Conservation (phyloP, 1,140 invertebrate genomes). For the Brachystomella parvula region DNA sequence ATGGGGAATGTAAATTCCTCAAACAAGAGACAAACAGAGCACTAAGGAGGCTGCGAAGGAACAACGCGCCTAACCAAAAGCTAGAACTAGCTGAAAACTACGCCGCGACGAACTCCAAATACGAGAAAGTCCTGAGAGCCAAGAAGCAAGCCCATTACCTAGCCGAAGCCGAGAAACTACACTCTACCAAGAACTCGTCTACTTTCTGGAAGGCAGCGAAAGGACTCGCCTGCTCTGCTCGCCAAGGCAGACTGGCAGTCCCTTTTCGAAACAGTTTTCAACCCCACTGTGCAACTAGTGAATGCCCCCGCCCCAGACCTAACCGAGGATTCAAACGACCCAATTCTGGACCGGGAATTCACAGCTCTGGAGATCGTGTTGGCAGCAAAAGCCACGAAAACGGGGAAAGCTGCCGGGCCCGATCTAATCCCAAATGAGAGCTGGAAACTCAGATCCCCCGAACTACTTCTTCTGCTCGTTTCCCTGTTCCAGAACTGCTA, state of each 20-base stretch:
- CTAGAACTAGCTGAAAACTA: no score
- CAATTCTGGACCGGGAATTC: neutral
- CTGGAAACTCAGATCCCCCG: conserved; percentile 7
- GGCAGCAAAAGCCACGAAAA: conserved; percentile 10
- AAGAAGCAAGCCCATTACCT: neutral
- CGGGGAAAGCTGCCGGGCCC: conserved; percentile 7
- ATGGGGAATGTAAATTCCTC: neutral
- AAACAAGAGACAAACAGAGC: neutral
- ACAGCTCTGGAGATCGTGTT: neutral
- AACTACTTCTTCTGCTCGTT: neutral
- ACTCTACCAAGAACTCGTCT: neutral
- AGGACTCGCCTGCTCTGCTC: neutral
- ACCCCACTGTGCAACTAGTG: neutral
- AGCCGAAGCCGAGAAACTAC: neutral
- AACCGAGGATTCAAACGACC: neutral
- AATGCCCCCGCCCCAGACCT: neutral
- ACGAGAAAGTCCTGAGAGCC: neutral
- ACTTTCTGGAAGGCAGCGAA: neutral
- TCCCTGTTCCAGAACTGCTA: neutral
- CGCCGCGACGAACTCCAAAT: neutral
- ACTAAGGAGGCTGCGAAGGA: neutral
- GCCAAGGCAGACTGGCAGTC: neutral
- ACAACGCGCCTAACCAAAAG: neutral
- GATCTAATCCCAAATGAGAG: conserved; percentile 26
- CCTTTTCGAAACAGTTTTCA: neutral